These are phyloP conservation scores for Emydoidea blandingii DNA, from an alignment of 2,797 vertebrate genomes.

Conservation along the genomic window DNA sequence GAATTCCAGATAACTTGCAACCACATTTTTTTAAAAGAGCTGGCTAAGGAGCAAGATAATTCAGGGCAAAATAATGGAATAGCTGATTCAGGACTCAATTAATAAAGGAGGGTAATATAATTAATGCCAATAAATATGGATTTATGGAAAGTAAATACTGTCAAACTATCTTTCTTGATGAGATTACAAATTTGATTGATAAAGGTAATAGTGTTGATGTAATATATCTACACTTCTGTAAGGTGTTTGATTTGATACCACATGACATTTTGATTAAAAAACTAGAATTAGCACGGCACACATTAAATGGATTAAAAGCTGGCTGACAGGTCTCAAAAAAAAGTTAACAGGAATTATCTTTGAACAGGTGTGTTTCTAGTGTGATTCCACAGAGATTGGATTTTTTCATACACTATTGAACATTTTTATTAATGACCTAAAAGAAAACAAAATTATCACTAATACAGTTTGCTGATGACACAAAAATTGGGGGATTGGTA, in stretches of 20 bases:
- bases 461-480: too few species aligned
- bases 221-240: background rate
- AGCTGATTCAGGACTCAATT: background rate
- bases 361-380: background rate
- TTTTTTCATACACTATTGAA: background rate
- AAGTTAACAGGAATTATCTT: background rate
- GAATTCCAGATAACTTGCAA: background rate
- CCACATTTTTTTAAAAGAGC: background rate
- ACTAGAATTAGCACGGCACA: background rate
- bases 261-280: background rate
- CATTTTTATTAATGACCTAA: background rate
- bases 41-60: background rate
- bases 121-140: background rate
- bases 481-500: too few species aligned
- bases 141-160: background rate
- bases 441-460: background rate
- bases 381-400: background rate
- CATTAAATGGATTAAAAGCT: background rate
- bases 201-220: background rate
- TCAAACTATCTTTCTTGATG: too few species aligned
- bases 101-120: background rate
- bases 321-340: background rate
- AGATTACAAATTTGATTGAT: background rate
- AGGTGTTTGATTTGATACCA: background rate
- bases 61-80: background rate